A percentile compares a stretch with the other conserved stretches of the same genome.
Conservation (phyloP, 1,140 invertebrate genomes). For the Calliopsis andreniformis region DNA sequence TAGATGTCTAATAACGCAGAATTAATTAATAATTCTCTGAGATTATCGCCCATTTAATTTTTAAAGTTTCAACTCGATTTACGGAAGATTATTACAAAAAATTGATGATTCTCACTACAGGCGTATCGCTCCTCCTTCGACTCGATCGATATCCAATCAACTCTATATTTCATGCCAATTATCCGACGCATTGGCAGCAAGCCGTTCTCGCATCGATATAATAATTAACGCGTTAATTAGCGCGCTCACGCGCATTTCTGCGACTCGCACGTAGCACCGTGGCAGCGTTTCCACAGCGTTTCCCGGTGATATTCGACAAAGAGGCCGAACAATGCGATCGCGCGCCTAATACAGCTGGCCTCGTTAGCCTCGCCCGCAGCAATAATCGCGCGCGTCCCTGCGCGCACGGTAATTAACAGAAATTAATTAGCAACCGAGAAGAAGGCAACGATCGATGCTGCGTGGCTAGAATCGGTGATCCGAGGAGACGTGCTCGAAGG, state of each 20-base stretch:
- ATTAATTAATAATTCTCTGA: no score
- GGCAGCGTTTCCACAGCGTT: not conserved
- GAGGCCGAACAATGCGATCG: slow-evolving; percentile 27
- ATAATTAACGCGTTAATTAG: slow-evolving; percentile 45
- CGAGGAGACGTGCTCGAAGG: not conserved
- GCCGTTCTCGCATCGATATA: not conserved
- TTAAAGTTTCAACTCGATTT: no score
- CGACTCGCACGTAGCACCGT: not conserved
- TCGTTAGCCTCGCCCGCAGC: not conserved
- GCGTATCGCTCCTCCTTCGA: not conserved
- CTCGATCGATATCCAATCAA: not conserved
- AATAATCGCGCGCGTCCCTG: slow-evolving; percentile 12
- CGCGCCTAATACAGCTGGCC: not conserved
- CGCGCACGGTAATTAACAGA: slow-evolving; percentile 66
- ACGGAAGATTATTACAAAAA: no score
- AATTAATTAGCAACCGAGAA: slow-evolving; percentile 66
- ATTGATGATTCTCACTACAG: no score
- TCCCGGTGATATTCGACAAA: slow-evolving; percentile 31
- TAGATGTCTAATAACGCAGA: no score
- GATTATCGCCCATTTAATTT: no score
- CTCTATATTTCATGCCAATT: slow-evolving; percentile 16
- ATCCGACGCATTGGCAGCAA: not conserved
- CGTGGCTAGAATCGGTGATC: not conserved
- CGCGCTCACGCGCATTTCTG: not conserved
- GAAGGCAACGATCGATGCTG: slow-evolving; percentile 25